Percentiles rank a stretch among this genome's conserved stretches.
These are phyloP conservation scores for Pangasius mekongensis DNA, from an alignment of 2,797 vertebrate species.

Conservation along the genomic window DNA sequence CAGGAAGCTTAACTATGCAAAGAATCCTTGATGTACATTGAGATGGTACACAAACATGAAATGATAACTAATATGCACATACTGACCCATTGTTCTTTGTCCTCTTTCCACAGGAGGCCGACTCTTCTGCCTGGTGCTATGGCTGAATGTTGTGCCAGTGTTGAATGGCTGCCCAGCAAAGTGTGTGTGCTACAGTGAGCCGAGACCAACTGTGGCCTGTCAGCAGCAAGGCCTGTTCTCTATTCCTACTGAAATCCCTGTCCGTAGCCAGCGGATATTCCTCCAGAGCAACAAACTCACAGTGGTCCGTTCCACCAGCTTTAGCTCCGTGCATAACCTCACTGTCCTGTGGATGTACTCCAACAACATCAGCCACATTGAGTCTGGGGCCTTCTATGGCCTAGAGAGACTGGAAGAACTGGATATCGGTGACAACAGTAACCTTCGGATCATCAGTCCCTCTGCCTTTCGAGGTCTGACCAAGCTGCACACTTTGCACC, in stretches of 20 bases:
- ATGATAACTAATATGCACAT: neutral
- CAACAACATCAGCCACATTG: slow-evolving; percentile 94
- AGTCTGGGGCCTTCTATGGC: slow-evolving; percentile 88
- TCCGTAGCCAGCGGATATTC: slow-evolving; percentile 94
- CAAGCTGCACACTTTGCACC: slow-evolving; percentile 92
- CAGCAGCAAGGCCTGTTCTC: slow-evolving; percentile 94
- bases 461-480: slow-evolving; percentile 88
- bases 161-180: slow-evolving; percentile 88
- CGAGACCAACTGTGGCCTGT: slow-evolving; percentile 93
- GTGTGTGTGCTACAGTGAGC: slow-evolving; percentile 95
- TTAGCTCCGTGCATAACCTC: slow-evolving; percentile 93
- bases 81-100: slow-evolving; percentile 52
- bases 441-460: slow-evolving; percentile 88
- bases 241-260: slow-evolving; percentile 89
- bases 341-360: slow-evolving; percentile 96
- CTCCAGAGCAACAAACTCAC: slow-evolving; percentile 94
- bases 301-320: slow-evolving; percentile 87
- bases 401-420: slow-evolving; percentile 91
- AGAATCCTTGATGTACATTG: neutral
- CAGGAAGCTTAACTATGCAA: neutral
- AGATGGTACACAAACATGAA: neutral
- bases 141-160: slow-evolving; percentile 86
- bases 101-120: slow-evolving; percentile 79
- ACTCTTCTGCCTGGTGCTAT: slow-evolving; percentile 91
- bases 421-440: slow-evolving; percentile 94